These are phyloP conservation scores for Catocala fraxini DNA, from an alignment of 2,888 invertebrate species.

Conservation along the genomic window DNA sequence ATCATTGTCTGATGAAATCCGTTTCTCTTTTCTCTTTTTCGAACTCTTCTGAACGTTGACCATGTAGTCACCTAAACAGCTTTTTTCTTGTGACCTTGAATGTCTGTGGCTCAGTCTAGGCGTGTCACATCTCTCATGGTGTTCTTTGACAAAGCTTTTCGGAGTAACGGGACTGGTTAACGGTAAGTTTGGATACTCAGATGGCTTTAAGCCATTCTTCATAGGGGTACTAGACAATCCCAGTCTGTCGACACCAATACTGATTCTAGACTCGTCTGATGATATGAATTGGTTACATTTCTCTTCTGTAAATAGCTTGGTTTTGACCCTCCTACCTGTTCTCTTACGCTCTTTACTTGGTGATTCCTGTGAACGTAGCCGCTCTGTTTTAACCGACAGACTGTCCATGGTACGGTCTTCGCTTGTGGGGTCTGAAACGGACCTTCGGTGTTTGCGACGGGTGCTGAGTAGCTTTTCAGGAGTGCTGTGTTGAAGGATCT, in stretches of 20 bases:
- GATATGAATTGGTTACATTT: slow-evolving; percentile 67
- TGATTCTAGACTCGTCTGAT: slow-evolving; percentile 75
- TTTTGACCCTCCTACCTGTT: slow-evolving; percentile 74
- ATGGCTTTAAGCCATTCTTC: slow-evolving; percentile 68
- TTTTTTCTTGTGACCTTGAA: slow-evolving; percentile 74
- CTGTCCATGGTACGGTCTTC: slow-evolving; percentile 71
- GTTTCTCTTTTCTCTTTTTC: slow-evolving; percentile 74
- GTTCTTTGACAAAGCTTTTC: slow-evolving; percentile 62
- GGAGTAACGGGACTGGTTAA: slow-evolving; percentile 75
- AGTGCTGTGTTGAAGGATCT: slow-evolving; percentile 72
- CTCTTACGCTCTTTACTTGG: slow-evolving; percentile 73
- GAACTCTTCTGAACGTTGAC: slow-evolving; percentile 67
- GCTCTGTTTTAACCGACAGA: slow-evolving; percentile 63
- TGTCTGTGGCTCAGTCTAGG: slow-evolving; percentile 71
- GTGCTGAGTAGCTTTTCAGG: slow-evolving; percentile 73
- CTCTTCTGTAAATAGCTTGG: slow-evolving; percentile 77
- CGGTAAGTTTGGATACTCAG: slow-evolving; percentile 62
- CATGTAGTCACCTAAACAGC: slow-evolving; percentile 75
- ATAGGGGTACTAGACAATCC: slow-evolving; percentile 75
- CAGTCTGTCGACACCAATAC: slow-evolving; percentile 65
- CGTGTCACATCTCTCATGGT: slow-evolving; percentile 74
- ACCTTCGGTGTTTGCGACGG: slow-evolving; percentile 70
- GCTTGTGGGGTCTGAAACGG: slow-evolving; percentile 77
- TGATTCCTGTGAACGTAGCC: slow-evolving; percentile 71
- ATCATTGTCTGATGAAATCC: slow-evolving; percentile 69